Percentiles rank a stretch among this genome's conserved stretches.
These are phyloP conservation scores for Ornithorhynchus anatinus DNA, from an alignment of 2,113 vertebrate species.

Conservation along the genomic window DNA sequence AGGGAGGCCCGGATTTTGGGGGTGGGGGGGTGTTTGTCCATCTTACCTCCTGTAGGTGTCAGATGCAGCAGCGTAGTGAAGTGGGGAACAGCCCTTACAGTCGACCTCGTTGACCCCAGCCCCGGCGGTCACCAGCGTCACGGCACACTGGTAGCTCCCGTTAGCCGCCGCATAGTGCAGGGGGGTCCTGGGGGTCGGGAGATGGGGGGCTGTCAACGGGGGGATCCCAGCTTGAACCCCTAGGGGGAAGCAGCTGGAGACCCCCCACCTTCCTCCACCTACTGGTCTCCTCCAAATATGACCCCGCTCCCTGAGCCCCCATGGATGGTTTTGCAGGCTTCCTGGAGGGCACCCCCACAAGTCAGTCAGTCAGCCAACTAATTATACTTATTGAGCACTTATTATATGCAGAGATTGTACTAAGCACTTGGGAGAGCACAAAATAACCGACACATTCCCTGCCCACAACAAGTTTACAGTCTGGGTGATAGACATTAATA, in stretches of 20 bases:
- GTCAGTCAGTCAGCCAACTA: no score
- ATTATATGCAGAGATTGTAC: no score
- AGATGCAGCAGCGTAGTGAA: conserved; percentile 93
- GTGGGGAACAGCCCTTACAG: conserved; percentile 87
- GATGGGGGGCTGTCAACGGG: neutral
- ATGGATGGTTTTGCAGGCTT: rapidly evolving
- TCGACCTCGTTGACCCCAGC: conserved; percentile 86
- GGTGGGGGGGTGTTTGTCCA: no score
- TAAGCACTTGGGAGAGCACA: no score
- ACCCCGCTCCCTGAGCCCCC: neutral
- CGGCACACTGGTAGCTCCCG: conserved; percentile 87
- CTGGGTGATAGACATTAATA: no score
- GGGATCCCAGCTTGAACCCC: neutral
- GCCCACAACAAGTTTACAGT: no score
- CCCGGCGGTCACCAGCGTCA: conserved; percentile 86
- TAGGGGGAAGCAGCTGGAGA: neutral
- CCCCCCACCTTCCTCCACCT: rapidly evolving
- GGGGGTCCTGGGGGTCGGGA: conserved; percentile 75
- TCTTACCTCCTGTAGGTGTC: conserved; percentile 88
- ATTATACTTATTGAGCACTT: no score
- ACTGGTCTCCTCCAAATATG: neutral
- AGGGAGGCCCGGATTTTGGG: neutral
- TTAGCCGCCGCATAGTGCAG: conserved; percentile 94
- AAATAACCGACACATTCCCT: no score
- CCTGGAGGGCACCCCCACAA: no score